These are phyloP conservation scores for Drosophila paulistorum DNA, from an alignment of 1,140 invertebrate genomes.

Conservation along the genomic window DNA sequence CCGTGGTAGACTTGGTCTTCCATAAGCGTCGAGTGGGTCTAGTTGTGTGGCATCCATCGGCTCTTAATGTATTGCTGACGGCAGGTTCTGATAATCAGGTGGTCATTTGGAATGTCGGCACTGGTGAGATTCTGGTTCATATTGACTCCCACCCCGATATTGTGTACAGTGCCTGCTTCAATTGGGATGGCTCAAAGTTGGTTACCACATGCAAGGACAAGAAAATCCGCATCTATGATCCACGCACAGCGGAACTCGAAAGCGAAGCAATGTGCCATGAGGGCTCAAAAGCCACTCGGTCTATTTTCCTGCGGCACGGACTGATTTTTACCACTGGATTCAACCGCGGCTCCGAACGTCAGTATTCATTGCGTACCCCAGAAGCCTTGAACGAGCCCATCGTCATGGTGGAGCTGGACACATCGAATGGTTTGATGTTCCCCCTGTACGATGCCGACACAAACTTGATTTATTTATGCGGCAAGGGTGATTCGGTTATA, in stretches of 20 bases:
- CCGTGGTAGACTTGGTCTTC: constrained; percentile 95
- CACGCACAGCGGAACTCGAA: constrained; percentile 93
- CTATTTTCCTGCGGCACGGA: constrained; percentile 94
- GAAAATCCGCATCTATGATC: constrained; percentile 97
- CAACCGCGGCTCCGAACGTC: constrained; percentile 97
- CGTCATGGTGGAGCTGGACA: constrained; percentile 97
- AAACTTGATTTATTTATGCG: constrained; percentile 97
- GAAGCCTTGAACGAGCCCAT: constrained; percentile 96
- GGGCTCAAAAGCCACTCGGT: constrained; percentile 97
- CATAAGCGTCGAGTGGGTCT: constrained; percentile 98
- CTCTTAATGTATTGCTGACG: constrained; percentile 96
- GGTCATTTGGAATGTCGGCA: constrained; percentile 97
- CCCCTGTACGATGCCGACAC: constrained; percentile 99
- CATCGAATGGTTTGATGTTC: constrained; percentile 98
- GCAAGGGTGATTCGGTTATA: constrained; percentile 95
- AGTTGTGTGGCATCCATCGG: constrained; percentile 98
- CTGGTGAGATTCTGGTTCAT: constrained; percentile 95
- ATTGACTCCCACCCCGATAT: constrained; percentile 97
- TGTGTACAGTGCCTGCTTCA: constrained; percentile 98
- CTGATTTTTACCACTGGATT: constrained; percentile 98
- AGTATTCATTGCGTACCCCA: constrained; percentile 95
- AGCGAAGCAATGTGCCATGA: constrained; percentile 96
- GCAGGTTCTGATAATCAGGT: constrained; percentile 93
- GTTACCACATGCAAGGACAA: constrained; percentile 99
- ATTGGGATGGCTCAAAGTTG: constrained; percentile 97